Evolutionary conservation across 2,797 vertebrate genomes (phyloP).

Genomic region (Cyprinella venusta): DNA sequence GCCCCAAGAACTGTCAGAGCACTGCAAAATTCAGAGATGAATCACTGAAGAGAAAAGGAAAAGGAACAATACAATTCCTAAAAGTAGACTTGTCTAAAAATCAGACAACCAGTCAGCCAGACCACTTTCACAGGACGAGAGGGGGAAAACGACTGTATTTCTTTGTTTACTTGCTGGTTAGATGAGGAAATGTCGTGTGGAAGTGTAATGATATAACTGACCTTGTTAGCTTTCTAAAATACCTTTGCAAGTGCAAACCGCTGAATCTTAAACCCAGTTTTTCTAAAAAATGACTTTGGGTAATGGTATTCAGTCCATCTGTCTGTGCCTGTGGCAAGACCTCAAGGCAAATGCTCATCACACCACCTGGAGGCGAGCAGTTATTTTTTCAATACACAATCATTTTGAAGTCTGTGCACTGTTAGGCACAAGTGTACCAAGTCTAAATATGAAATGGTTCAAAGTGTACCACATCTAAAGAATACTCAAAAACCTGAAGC

Average conservation of each 20-base stretch:
- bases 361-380: background rate
- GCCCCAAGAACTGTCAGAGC: constrained; percentile 10
- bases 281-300: background rate
- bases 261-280: background rate
- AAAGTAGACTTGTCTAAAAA: background rate
- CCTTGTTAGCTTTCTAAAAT: constrained; percentile 8
- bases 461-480: background rate
- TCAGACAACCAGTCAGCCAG: background rate
- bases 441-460: no score
- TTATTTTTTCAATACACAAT: background rate
- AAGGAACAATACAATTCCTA: background rate
- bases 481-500: no score
- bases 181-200: constrained; percentile 11
- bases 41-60: constrained; percentile 15
- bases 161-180: constrained; percentile 6
- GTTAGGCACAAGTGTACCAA: background rate
- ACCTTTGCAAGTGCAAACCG: background rate
- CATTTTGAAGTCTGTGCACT: background rate
- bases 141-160: background rate
- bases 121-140: background rate
- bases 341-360: constrained; percentile 37
- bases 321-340: constrained; percentile 39
- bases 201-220: background rate
- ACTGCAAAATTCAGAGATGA: constrained; percentile 2
- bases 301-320: constrained; percentile 6